Percentiles rank a stretch among this genome's conserved stretches.
Evolutionary conservation across 2,888 invertebrate genomes (phyloP).

Genomic region (Patella caerulea): DNA sequence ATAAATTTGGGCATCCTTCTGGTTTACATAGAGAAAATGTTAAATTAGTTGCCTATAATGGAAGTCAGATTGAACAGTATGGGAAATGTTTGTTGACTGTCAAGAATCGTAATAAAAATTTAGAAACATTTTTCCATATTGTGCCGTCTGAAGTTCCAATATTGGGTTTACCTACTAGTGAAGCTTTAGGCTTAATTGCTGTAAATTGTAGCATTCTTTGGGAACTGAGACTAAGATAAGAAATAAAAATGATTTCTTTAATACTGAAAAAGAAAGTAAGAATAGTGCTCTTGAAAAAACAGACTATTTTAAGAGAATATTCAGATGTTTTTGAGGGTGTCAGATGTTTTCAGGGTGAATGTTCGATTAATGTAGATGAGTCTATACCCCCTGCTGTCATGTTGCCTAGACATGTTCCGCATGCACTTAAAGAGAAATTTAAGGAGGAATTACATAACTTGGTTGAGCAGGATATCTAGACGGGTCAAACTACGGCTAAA

Average conservation of each 20-base stretch:
- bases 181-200: background rate
- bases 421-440: conserved; percentile 7
- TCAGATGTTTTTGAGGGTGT: background rate
- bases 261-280: background rate
- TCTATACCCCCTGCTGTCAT: background rate
- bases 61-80: conserved; percentile 4
- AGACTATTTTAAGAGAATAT: background rate
- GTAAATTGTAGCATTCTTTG: background rate
- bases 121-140: background rate
- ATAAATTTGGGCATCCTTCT: background rate
- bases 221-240: background rate
- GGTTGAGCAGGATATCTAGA: background rate
- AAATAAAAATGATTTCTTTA: background rate
- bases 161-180: conserved; percentile 10
- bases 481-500: too few species aligned
- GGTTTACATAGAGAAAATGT: conserved; percentile 2
- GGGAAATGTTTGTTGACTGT: conserved; percentile 6
- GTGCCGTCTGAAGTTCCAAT: background rate
- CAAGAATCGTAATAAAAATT: background rate
- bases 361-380: background rate
- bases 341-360: conserved; percentile 6
- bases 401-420: background rate
- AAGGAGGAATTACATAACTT: background rate
- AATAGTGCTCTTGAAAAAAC: background rate
- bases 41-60: conserved; percentile 1